phyloP scores from a whole-genome alignment of 2,113 vertebrate genomes.

The Gymnorhina tibicen region DNA sequence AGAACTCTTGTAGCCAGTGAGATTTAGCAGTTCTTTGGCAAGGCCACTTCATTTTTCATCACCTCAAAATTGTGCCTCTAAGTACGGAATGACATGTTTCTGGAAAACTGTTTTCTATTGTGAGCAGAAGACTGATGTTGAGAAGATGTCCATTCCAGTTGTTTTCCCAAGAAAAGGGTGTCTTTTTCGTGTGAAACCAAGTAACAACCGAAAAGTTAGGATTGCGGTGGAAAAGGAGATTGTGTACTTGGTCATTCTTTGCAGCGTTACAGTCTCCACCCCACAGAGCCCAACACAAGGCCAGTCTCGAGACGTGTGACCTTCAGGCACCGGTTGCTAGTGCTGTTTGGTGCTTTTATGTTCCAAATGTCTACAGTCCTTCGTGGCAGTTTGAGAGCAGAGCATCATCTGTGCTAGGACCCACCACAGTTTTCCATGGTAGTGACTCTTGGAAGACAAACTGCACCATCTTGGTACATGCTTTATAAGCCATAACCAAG shows the following conservation, averaged over 20 bases:
- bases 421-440: accelerated
- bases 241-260: background rate
- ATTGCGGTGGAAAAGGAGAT: background rate
- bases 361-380: background rate
- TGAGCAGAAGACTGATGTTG: background rate
- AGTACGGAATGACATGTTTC: background rate
- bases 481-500: too few relatives aligned
- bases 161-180: background rate
- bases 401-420: accelerated
- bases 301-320: background rate
- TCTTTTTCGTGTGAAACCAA: background rate
- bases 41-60: background rate
- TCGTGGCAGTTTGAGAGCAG: accelerated
- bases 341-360: background rate
- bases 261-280: accelerated
- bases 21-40: background rate
- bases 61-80: background rate
- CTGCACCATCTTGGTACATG: accelerated
- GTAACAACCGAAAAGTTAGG: background rate
- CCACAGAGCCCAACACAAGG: accelerated
- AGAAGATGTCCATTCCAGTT: background rate
- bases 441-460: background rate
- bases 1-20: background rate
- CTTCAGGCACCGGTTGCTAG: accelerated
- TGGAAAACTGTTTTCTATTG: background rate